Evolutionary conservation across 2,888 invertebrate species (phyloP), one percentile per base, ranked within the genome.

Genomic region (Nomada ferruginata): DNA sequence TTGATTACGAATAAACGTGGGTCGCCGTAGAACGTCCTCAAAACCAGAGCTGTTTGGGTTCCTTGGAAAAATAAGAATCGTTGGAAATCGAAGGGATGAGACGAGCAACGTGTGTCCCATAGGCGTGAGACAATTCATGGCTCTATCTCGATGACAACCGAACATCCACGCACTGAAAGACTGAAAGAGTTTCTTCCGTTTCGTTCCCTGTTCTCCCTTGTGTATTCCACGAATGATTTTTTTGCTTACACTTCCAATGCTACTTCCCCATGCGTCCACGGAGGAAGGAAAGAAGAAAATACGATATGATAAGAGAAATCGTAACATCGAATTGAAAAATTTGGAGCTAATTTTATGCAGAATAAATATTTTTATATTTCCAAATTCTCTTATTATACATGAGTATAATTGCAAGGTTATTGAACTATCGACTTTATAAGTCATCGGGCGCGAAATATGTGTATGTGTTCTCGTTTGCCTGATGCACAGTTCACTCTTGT

Each of bases 111-210:
- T 47, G 76, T 66, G 70, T 69, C 76, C 74, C 60, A 65, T 71
- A 20, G 85, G 86, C 84, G 88, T 72, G 83, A 88, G 75, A 86
- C 86, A 89, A 89, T 83, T 88, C 82, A 88, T 88, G 89, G 89
- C 85, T 75, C 71, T 74, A 26, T 50, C 50, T n/a, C 75, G 88
- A 78, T 68, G 89, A 88, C 88, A 87, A 79, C 66, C 60, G 53
- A 74, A 79, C 47, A 60, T 68, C 55, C 26, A 70, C 23, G 20
- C 69, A 71, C 63, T 59, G 60, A 71, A 61, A 55, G 52, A 77
- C 66, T 76, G 85, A 86, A 76, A 84, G 82, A 84, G 80, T 79
- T 74, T 78, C 78, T 78, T 76, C 61, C 80, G 79, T 75, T 29
- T n/a, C 60, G 15, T 23, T 52, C 29, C 13, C 53, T 23, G n/a